Evolutionary conservation across 2,113 vertebrate genomes (phyloP), one percentile per base, ranked within the genome.

Genomic region (Chloropsis cyanopogon): DNA sequence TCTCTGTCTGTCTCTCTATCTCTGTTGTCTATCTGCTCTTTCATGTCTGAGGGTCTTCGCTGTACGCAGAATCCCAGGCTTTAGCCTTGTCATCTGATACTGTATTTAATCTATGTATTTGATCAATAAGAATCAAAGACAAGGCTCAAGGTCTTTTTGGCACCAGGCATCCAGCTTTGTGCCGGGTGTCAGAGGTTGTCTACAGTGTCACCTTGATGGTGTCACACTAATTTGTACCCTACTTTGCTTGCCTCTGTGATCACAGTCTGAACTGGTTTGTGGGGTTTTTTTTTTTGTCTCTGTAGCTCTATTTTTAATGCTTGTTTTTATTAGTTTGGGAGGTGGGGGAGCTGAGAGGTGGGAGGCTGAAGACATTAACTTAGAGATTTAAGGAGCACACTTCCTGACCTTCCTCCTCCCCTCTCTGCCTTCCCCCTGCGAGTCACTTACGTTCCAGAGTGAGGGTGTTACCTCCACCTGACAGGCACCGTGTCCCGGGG

Each of bases 81-180:
- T 96, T 95, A 92, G 90, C 90, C 76, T 95, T 64, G 88, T 93
- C 85, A 92, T 97, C 95, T 96, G 96, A 97, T 94, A 88, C 88
- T 93, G 93, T 97, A 93, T 97, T 97, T 94, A 90, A 97, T 97
- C 97, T 96, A 93, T 31, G 69, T 86, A 95, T 97, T 88, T 95
- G 97, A 97, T 97, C 95, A 95, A 95, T 97, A 96, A 88, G 95
- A 97, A 97, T 97, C 97, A 97, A 96, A 97, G 97, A 82, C 94
- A 75, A 92, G 82, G 93, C 93, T 94, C 96, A 91, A 96, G 97
- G 97, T 97, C 97, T 97, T 95, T 82, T 52, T 97, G 97, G 97
- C 96, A 95, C 59, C 39, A 82, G 93, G 89, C 64, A 65, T 86
- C 91, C 88, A 50, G 90, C 92, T 84, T 95, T 96, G 66, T 78